Evolutionary conservation across 2,888 invertebrate species (phyloP).

Genomic region (Halictus ligatus): DNA sequence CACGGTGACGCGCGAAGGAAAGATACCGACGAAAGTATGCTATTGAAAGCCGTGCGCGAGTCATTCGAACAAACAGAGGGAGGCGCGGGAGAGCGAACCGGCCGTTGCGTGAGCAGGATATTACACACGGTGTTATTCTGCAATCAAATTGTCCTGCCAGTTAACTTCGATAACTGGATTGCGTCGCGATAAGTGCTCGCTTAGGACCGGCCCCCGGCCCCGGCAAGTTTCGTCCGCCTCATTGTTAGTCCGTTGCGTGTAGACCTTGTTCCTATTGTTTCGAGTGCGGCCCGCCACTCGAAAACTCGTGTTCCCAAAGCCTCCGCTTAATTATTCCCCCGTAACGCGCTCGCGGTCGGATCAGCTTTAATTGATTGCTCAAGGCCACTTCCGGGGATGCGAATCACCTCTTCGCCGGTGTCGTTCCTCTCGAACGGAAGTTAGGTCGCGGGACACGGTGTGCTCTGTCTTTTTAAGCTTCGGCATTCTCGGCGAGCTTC

Average conservation of each 20-base stretch:
- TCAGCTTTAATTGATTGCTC: slow-evolving; percentile 1
- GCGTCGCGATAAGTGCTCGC: slow-evolving; percentile 60
- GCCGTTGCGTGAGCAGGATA: slow-evolving; percentile 63
- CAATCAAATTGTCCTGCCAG: slow-evolving; percentile 56
- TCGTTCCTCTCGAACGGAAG: not conserved
- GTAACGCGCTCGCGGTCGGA: not conserved
- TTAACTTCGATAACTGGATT: slow-evolving; percentile 64
- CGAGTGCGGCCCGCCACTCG: slow-evolving; percentile 28
- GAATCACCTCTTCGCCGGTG: not conserved
- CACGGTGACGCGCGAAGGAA: slow-evolving; percentile 49
- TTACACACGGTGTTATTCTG: slow-evolving; percentile 53
- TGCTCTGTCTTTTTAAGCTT: not conserved
- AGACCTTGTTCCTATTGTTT: slow-evolving; percentile 23
- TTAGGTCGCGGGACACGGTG: not conserved
- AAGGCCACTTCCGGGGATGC: slow-evolving; percentile 14
- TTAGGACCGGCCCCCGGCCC: slow-evolving; percentile 17
- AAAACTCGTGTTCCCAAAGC: slow-evolving; percentile 28
- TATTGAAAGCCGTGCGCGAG: slow-evolving; percentile 53
- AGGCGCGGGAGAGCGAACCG: not conserved
- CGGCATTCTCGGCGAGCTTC: too few species aligned
- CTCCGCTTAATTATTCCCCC: slow-evolving; percentile 42
- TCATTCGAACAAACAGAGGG: not conserved
- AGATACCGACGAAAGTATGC: slow-evolving; percentile 63
- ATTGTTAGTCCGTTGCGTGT: slow-evolving; percentile 58
- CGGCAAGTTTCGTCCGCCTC: slow-evolving; percentile 42